Evolutionary conservation across 2,797 vertebrate species (phyloP).

Genomic region (Emys orbicularis): DNA sequence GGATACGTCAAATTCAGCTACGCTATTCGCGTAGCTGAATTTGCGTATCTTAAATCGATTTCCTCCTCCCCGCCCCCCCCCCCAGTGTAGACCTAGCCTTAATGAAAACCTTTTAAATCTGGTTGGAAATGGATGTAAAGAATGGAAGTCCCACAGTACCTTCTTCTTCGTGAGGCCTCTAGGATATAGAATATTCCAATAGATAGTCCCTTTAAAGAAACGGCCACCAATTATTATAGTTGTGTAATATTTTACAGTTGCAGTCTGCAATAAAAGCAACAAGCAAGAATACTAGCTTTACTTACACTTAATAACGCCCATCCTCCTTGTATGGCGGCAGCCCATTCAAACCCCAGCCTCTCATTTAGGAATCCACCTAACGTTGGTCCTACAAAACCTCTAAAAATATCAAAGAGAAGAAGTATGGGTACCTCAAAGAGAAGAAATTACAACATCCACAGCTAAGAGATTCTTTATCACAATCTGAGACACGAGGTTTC

Average conservation of each 20-base stretch:
- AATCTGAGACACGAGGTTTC: neutral
- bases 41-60: too few species aligned
- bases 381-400: conserved; percentile 82
- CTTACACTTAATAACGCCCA: conserved; percentile 81
- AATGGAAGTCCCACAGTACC: conserved; percentile 70
- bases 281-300: conserved; percentile 2
- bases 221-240: conserved; percentile 40
- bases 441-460: neutral
- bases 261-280: neutral
- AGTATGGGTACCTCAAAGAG: neutral
- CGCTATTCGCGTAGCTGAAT: too few species aligned
- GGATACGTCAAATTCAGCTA: too few species aligned
- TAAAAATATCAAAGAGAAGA: conserved; percentile 51
- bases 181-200: conserved; percentile 77
- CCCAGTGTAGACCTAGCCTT: neutral
- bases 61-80: too few species aligned
- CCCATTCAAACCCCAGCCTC: conserved; percentile 83
- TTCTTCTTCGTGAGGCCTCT: conserved; percentile 71
- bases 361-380: conserved; percentile 85
- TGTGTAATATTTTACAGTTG: conserved; percentile 14
- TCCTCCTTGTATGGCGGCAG: conserved; percentile 80
- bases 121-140: neutral
- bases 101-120: neutral
- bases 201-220: conserved; percentile 76
- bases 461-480: neutral